Evolutionary conservation across 2,888 invertebrate species (phyloP).

Genomic region (Nomada ruficornis): DNA sequence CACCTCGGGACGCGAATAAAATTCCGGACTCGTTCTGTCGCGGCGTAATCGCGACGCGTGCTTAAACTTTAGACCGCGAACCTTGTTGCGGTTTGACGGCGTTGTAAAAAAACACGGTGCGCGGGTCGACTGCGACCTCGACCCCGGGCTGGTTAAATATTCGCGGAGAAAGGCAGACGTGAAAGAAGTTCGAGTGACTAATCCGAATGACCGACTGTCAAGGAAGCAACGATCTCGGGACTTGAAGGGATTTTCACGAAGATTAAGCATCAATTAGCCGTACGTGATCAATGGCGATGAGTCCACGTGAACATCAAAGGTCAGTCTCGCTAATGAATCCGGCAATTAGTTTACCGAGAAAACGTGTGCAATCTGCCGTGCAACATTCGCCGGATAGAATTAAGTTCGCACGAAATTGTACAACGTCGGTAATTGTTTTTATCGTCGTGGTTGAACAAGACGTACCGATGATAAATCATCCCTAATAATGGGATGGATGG

Average conservation of each 20-base stretch:
- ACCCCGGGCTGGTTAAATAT: slow-evolving; percentile 1
- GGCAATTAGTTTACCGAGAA: slow-evolving; percentile 59
- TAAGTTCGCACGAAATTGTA: slow-evolving; percentile 34
- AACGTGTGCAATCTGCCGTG: slow-evolving; percentile 24
- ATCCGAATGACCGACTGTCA: neutral
- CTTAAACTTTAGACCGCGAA: neutral
- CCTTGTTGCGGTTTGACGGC: slow-evolving; percentile 13
- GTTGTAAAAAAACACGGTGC: slow-evolving; percentile 13
- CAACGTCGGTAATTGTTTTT: slow-evolving; percentile 29
- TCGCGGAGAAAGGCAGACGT: neutral
- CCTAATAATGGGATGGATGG: slow-evolving; percentile 11
- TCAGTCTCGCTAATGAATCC: slow-evolving; percentile 51
- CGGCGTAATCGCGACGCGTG: slow-evolving; percentile 5
- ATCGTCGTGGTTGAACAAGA: slow-evolving; percentile 5
- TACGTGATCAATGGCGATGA: slow-evolving; percentile 59
- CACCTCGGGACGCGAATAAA: slow-evolving; percentile 4
- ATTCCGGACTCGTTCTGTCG: slow-evolving; percentile 23
- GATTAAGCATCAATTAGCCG: slow-evolving; percentile 70
- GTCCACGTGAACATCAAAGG: slow-evolving; percentile 51
- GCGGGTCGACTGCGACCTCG: slow-evolving; percentile 37
- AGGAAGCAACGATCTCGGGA: slow-evolving; percentile 17
- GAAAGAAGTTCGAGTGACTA: slow-evolving; percentile 6
- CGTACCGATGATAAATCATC: slow-evolving; percentile 42
- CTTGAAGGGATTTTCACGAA: slow-evolving; percentile 46
- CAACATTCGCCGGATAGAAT: slow-evolving; percentile 8